Evolutionary conservation across 2,797 vertebrate species (phyloP).

Genomic region (Coreius guichenoti): DNA sequence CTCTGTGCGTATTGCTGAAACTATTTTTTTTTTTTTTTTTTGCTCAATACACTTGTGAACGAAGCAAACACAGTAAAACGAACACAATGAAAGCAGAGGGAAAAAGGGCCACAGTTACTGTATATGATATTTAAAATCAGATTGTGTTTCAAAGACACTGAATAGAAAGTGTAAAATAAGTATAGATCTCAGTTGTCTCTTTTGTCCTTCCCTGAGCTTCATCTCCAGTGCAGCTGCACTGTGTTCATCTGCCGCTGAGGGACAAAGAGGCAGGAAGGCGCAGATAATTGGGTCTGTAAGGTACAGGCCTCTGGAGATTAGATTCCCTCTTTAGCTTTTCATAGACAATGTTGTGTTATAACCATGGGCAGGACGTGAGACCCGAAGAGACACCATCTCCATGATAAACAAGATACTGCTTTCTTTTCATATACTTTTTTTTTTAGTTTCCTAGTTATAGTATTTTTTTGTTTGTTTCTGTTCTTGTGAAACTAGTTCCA

Average conservation of each 20-base stretch:
- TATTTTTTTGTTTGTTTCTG: background rate
- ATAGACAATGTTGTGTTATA: conserved; percentile 55
- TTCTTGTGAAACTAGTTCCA: background rate
- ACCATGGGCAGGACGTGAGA: conserved; percentile 53
- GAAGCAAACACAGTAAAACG: background rate
- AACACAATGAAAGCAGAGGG: background rate
- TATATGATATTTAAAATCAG: conserved; percentile 15
- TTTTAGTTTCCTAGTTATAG: background rate
- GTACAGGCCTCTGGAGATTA: conserved; percentile 52
- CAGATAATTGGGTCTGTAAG: conserved; percentile 60
- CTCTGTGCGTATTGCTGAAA: background rate
- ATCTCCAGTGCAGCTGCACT: conserved; percentile 39
- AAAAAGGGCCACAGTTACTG: background rate
- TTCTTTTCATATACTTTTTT: background rate
- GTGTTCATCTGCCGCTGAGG: conserved; percentile 51
- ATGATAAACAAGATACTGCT: conserved; percentile 44
- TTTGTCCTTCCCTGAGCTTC: conserved; percentile 48
- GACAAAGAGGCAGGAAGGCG: conserved; percentile 48
- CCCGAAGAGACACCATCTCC: conserved; percentile 27
- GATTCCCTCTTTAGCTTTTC: conserved; percentile 50
- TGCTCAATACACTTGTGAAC: background rate
- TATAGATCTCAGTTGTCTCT: conserved; percentile 27
- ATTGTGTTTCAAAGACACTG: background rate
- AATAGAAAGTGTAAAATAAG: conserved; percentile 11
- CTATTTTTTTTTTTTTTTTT: background rate